phyloP scores from a whole-genome alignment of 2,888 invertebrate genomes.

The Rhimphoctona megacephalus region DNA sequence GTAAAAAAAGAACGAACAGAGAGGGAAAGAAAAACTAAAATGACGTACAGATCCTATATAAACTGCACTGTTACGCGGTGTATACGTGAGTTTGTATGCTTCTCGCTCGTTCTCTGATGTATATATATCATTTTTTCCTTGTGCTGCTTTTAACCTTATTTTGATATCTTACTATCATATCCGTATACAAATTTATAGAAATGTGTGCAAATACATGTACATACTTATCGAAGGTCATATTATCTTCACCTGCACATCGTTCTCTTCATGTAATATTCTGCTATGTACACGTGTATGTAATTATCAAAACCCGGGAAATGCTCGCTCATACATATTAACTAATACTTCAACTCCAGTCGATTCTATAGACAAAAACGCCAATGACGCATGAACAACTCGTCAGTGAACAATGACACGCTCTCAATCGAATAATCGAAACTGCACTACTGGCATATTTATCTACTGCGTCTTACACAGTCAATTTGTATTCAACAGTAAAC shows the following conservation, averaged over 20 bases:
- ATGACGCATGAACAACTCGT: conserved; percentile 39
- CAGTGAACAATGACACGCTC: neutral
- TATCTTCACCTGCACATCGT: conserved; percentile 28
- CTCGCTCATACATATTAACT: conserved; percentile 17
- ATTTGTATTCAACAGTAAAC: neutral
- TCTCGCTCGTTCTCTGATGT: neutral
- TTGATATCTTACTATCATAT: conserved; percentile 6
- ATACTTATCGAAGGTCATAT: conserved; percentile 44
- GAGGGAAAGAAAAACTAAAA: conserved; percentile 34
- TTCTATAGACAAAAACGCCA: conserved; percentile 13
- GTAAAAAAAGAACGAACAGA: conserved; percentile 5
- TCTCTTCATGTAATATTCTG: neutral
- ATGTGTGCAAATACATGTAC: neutral
- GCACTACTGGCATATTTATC: neutral
- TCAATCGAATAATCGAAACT: conserved; percentile 39
- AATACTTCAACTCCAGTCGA: conserved; percentile 23
- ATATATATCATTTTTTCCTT: neutral
- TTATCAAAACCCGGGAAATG: conserved; percentile 3
- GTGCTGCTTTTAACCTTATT: neutral
- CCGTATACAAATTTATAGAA: neutral
- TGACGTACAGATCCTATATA: conserved; percentile 40
- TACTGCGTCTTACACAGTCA: neutral
- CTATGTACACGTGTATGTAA: neutral
- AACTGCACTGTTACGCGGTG: conserved; percentile 37
- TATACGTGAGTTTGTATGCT: conserved; percentile 42